Percentiles rank a stretch among this genome's conserved stretches.
Evolutionary conservation across 2,888 invertebrate species (phyloP).

Genomic region (Eilema sororculum): DNA sequence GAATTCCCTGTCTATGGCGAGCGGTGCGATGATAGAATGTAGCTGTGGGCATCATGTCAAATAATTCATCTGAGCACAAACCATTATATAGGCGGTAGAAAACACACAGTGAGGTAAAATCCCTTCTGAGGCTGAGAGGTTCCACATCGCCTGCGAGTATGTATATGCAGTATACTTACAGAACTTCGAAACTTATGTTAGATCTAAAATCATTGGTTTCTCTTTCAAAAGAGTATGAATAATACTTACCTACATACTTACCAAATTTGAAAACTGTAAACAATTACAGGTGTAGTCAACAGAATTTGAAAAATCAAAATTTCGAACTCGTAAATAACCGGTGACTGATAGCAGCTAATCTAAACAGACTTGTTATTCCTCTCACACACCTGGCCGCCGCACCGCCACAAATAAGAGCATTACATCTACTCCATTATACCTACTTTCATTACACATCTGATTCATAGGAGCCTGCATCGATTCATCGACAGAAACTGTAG

Average conservation of each 20-base stretch:
- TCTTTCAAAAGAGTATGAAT: too few relatives aligned
- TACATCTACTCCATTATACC: slow-evolving; percentile 13
- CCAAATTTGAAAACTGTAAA: not conserved
- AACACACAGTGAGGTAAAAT: too few relatives aligned
- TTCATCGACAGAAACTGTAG: slow-evolving; percentile 20
- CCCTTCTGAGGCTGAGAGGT: too few relatives aligned
- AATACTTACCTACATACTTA: not conserved
- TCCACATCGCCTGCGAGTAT: too few relatives aligned
- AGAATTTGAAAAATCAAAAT: not conserved
- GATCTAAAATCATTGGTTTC: too few relatives aligned
- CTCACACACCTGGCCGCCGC: slow-evolving; percentile 14
- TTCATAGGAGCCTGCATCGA: slow-evolving; percentile 23
- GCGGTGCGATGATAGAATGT: too few relatives aligned
- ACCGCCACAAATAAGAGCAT: not conserved
- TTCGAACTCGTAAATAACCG: not conserved
- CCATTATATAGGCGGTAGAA: too few relatives aligned
- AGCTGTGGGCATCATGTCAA: too few relatives aligned
- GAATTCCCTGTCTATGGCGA: too few relatives aligned
- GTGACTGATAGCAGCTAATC: not conserved
- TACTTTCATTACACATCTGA: slow-evolving; percentile 21
- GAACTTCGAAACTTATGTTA: too few relatives aligned
- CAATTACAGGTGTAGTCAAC: not conserved
- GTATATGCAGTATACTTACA: too few relatives aligned
- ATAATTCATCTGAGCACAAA: too few relatives aligned
- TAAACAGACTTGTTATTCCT: slow-evolving; percentile 1